Percentiles rank a stretch among this genome's conserved stretches.
Evolutionary conservation across 2,888 invertebrate genomes (phyloP).

Genomic region (Polydrusus pterygomalis): DNA sequence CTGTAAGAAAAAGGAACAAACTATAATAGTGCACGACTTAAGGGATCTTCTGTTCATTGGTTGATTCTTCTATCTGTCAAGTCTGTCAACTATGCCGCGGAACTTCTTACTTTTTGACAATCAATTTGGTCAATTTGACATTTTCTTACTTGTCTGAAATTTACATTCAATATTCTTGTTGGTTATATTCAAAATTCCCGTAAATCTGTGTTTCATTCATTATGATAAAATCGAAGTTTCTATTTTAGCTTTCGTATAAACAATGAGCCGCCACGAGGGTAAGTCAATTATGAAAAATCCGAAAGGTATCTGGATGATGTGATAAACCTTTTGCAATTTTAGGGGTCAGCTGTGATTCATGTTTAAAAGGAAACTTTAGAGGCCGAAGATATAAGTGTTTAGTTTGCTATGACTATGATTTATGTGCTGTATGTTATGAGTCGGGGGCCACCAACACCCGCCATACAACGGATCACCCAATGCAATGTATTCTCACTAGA

Average conservation of each 20-base stretch:
- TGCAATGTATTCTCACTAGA: conserved; percentile 98
- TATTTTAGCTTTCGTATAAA: conserved; percentile 19
- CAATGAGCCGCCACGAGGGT: conserved; percentile 66
- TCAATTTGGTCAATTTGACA: conserved; percentile 2
- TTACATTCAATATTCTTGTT: conserved; percentile 25
- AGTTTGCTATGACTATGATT: conserved; percentile 99
- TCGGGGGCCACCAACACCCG: conserved; percentile 92
- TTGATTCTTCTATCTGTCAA: background rate
- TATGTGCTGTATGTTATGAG: conserved; percentile 97
- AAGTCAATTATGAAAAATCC: conserved; percentile 34
- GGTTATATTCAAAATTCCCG: conserved; percentile 25
- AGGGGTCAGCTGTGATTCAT: conserved; percentile 99
- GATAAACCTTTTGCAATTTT: conserved; percentile 67
- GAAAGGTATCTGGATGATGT: conserved; percentile 16
- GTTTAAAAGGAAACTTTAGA: conserved; percentile 97
- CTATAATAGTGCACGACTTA: background rate
- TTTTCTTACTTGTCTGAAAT: conserved; percentile 26
- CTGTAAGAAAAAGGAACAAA: background rate
- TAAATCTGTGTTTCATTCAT: background rate
- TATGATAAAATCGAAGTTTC: conserved; percentile 10
- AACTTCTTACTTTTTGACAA: background rate
- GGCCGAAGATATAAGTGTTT: conserved; percentile 99
- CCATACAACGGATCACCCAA: conserved; percentile 97
- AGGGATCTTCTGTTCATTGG: background rate
- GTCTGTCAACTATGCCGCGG: conserved; percentile 3